Evolutionary conservation across 1,140 invertebrate species (phyloP).

Genomic region (Panulirus ornatus): DNA sequence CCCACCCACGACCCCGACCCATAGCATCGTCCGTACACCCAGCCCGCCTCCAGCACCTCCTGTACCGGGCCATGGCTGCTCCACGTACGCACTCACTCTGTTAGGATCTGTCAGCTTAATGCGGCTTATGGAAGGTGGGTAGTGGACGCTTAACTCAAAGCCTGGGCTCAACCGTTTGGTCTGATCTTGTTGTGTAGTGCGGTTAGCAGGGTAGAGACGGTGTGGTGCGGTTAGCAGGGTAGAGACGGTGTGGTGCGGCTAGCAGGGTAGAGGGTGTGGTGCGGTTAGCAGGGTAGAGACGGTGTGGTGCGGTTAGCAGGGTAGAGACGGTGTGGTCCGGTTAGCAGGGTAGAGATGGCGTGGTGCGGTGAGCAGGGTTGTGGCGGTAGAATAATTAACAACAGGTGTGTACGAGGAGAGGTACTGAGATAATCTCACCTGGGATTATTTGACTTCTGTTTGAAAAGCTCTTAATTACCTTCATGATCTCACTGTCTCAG

Average conservation of each 20-base stretch:
- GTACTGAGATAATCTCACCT: no score
- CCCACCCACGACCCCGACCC: neutral
- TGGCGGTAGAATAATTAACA: neutral
- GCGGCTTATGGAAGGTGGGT: neutral
- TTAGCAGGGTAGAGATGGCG: no score
- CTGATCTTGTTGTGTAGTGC: slow-evolving; percentile 9
- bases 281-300: neutral
- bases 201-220: neutral
- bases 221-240: neutral
- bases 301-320: neutral
- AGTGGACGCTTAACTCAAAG: neutral
- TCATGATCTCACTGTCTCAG: no score
- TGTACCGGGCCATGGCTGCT: no score
- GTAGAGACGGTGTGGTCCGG: no score
- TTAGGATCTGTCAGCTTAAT: slow-evolving; percentile 10
- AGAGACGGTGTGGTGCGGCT: neutral
- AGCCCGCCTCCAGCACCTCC: neutral
- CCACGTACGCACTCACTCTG: no score
- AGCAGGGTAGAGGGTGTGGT: neutral
- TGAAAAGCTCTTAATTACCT: no score
- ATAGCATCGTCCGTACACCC: neutral
- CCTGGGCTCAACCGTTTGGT: neutral
- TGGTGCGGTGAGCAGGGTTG: neutral
- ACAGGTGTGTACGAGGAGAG: neutral
- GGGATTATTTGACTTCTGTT: no score